phyloP scores from a whole-genome alignment of 2,113 vertebrate genomes.

The Mustela nigripes region DNA sequence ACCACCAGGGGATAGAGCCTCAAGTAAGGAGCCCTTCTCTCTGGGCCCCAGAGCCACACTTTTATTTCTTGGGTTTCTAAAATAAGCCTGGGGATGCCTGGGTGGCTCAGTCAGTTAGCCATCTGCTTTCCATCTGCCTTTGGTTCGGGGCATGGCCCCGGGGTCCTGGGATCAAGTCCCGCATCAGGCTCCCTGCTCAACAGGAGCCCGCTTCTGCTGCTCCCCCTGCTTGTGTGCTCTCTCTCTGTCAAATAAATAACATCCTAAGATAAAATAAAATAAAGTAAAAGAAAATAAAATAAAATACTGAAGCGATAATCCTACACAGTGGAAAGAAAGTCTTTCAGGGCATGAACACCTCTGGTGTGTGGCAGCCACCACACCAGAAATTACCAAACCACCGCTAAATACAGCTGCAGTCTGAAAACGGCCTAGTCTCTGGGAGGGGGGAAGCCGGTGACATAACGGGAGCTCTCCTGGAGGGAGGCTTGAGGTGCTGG shows the following conservation, averaged over 20 bases:
- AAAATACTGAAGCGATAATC: background rate
- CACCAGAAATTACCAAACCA: constrained; percentile 69
- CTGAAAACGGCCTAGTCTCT: constrained; percentile 59
- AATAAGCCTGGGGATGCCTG: background rate
- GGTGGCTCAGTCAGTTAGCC: no score
- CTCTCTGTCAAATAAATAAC: no score
- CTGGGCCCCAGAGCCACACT: background rate
- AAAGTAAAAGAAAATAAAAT: no score
- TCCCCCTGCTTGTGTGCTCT: no score
- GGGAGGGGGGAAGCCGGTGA: constrained; percentile 64
- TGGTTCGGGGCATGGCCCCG: no score
- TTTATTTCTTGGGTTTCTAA: constrained; percentile 35
- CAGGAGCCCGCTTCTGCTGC: no score
- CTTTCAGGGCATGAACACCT: constrained; percentile 58
- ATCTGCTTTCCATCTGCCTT: no score
- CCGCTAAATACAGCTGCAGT: constrained; percentile 17
- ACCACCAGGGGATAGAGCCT: background rate
- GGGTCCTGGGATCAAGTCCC: no score
- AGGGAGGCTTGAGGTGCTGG: constrained; percentile 5
- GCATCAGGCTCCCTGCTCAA: no score
- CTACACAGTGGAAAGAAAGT: background rate
- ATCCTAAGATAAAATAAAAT: no score
- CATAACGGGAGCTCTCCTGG: constrained; percentile 70
- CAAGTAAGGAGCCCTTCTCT: background rate
- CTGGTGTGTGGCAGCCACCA: constrained; percentile 46